phyloP scores from a whole-genome alignment of 2,113 vertebrate genomes.

The Rutilus rutilus region DNA sequence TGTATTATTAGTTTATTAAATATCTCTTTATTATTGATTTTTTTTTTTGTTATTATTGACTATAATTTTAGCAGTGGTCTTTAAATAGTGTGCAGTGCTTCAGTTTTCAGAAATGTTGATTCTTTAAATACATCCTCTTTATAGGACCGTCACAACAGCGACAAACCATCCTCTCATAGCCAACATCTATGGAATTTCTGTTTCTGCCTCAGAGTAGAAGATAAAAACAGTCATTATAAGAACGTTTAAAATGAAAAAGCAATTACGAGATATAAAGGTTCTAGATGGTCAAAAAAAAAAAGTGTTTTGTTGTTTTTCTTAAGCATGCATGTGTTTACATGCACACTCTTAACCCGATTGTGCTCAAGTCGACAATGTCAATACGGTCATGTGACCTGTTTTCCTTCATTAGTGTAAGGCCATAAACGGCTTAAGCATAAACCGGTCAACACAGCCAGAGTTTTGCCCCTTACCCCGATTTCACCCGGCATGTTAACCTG shows the following conservation, averaged over 20 bases:
- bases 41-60: background rate
- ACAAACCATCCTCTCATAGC: background rate
- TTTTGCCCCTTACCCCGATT: too few relatives aligned
- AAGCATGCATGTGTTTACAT: too few relatives aligned
- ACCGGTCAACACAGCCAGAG: too few relatives aligned
- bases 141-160: background rate
- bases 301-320: too few relatives aligned
- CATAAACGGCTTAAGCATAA: too few relatives aligned
- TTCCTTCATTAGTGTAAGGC: too few relatives aligned
- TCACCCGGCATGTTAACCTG: too few relatives aligned
- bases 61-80: background rate
- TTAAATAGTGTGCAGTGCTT: background rate
- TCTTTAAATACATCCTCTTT: background rate
- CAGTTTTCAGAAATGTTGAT: background rate
- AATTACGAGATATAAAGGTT: background rate
- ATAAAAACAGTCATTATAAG: background rate
- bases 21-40: background rate
- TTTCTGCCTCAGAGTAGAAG: background rate
- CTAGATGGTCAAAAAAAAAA: background rate
- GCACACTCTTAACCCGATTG: too few relatives aligned
- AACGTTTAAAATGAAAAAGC: background rate
- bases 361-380: too few relatives aligned
- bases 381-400: too few relatives aligned
- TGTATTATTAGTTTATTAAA: background rate
- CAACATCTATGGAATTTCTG: background rate